Conservation (phyloP, 2,797 vertebrate species). For the Dendrocincla fuliginosa region DNA sequence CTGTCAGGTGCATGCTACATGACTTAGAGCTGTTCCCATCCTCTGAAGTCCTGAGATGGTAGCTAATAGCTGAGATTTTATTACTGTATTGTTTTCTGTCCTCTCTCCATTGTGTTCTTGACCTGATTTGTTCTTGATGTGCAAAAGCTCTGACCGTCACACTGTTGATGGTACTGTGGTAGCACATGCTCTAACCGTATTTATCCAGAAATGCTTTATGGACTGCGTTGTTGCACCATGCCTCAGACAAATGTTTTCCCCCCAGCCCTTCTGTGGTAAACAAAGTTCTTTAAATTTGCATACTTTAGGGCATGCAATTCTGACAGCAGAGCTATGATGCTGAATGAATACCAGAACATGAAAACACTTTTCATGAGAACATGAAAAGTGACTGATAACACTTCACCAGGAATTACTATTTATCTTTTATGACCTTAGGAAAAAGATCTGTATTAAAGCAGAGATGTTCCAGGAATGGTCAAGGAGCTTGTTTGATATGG, state of each 20-base stretch:
- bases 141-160: rapidly evolving
- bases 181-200: background rate
- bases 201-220: background rate
- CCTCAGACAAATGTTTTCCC: background rate
- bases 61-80: background rate
- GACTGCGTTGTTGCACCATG: background rate
- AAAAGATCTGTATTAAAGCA: constrained; percentile 3
- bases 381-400: background rate
- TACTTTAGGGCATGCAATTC: background rate
- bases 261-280: background rate
- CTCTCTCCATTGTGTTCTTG: background rate
- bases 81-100: background rate
- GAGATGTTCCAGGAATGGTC: background rate
- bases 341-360: background rate
- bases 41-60: background rate
- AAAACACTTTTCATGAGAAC: background rate
- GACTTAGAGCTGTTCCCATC: background rate
- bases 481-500: background rate
- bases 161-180: background rate
- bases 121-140: background rate
- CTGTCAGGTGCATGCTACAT: background rate
- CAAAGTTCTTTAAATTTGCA: background rate
- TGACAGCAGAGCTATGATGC: background rate
- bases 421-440: background rate
- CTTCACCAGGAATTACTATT: background rate